Evolutionary conservation across 2,113 vertebrate species (phyloP), one percentile per base, ranked within the genome.

Genomic region (Acanthisitta chloris): DNA sequence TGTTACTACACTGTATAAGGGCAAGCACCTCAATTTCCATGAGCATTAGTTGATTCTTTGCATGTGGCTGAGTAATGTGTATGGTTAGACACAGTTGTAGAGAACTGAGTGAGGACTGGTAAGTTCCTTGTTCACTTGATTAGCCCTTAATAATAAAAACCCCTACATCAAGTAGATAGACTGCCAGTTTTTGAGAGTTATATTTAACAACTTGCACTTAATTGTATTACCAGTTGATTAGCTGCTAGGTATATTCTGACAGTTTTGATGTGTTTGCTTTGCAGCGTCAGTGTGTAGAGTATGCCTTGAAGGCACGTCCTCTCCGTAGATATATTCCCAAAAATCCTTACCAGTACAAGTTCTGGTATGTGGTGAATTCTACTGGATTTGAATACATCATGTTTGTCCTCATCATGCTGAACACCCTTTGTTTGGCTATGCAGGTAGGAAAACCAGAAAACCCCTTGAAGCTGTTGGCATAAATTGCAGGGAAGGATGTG

Each of bases 291-390:
- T 99, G 99, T 97, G 99, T 99, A 48, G 99, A 99, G 97, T 99
- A 99, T 6, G 99, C 99, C 43, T 98, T 99, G 76, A 99, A 99
- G 97, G 99, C 99, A 1, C 99, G 98, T 59, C 99, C 99, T 13
- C 97, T 99, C 96, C 98, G 99, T 86, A 98, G 99, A 96, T 99
- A 99, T 94, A 99, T 99, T 95, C 99, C 99, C 65, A 99, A 99
- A 98, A 99, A 99, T 94, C 99, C 99, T 12, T 99, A 99, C 97
- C 99, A 99, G 98, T 99, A 99, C 98, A 99, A 99, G 98, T 99
- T 99, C 98, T 99, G 99, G 99, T 99, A 99, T 89, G 99, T 99
- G 98, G 99, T 99, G 96, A 99, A 99, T 98, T 99, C 99, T 93
- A 99, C 99, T 13, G 99, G 98, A 78, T 99, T 99, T 97, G 99